Percentiles rank a stretch among this genome's conserved stretches.
Evolutionary conservation across 2,113 vertebrate genomes (phyloP).

Genomic region (Notarius lentiginosus): DNA sequence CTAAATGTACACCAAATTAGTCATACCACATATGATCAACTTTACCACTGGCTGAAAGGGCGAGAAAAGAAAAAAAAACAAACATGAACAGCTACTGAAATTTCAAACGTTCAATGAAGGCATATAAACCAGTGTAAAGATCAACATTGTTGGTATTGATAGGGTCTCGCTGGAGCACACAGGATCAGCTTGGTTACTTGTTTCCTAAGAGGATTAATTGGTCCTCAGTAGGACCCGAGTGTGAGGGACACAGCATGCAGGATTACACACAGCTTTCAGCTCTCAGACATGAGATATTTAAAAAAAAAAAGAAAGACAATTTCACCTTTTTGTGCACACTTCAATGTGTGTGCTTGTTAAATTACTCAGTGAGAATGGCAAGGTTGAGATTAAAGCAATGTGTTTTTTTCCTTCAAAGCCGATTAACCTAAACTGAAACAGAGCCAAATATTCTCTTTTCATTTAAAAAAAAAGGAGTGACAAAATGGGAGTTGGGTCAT

Average conservation of each 20-base stretch:
- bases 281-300: constrained; percentile 69
- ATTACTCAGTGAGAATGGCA: constrained; percentile 51
- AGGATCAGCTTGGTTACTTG: constrained; percentile 32
- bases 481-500: constrained; percentile 23
- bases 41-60: neutral
- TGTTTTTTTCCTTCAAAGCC: constrained; percentile 65
- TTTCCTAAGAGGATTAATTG: constrained; percentile 65
- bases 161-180: constrained; percentile 43
- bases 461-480: constrained; percentile 13
- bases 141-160: neutral
- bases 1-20: neutral
- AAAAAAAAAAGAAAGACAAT: constrained; percentile 59
- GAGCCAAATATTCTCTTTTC: constrained; percentile 56
- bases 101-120: neutral
- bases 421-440: constrained; percentile 69
- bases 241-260: constrained; percentile 61
- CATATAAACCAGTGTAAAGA: constrained; percentile 19
- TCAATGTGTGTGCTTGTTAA: constrained; percentile 25
- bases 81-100: neutral
- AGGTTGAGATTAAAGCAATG: constrained; percentile 67
- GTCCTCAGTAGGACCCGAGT: constrained; percentile 51
- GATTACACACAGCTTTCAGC: constrained; percentile 72
- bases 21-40: neutral
- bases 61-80: neutral
- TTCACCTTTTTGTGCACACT: constrained; percentile 65